Evolutionary conservation across 2,797 vertebrate species (phyloP).

Genomic region (Microctenopoma stevenorrisi): DNA sequence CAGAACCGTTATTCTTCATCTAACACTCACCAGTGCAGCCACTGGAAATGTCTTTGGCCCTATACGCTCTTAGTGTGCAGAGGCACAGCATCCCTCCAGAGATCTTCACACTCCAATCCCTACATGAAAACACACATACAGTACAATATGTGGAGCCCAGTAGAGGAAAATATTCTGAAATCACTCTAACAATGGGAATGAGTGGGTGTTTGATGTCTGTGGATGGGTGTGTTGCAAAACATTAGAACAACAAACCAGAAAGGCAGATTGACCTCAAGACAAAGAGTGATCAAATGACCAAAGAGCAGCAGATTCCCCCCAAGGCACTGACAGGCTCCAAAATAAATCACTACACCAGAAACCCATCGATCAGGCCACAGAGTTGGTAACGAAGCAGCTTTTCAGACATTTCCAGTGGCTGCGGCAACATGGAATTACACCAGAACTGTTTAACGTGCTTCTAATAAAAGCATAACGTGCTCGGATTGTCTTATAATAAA

Average conservation of each 20-base stretch:
- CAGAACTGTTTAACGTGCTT: background rate
- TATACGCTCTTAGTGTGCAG: conserved; percentile 43
- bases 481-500: background rate
- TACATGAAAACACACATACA: conserved; percentile 63
- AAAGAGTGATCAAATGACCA: conserved; percentile 12
- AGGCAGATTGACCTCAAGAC: conserved; percentile 20
- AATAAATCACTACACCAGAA: conserved; percentile 14
- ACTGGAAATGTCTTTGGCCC: conserved; percentile 42
- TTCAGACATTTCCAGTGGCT: background rate
- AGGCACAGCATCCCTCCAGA: conserved; percentile 46
- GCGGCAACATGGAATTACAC: conserved; percentile 7
- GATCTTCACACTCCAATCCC: conserved; percentile 49
- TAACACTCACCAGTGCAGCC: conserved; percentile 38
- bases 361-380: background rate
- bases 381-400: background rate
- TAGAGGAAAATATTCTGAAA: conserved; percentile 26
- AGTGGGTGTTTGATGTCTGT: conserved; percentile 28
- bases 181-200: conserved; percentile 17
- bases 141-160: background rate
- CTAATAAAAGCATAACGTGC: background rate
- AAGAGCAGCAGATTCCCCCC: conserved; percentile 3
- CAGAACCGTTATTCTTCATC: background rate
- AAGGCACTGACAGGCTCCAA: background rate
- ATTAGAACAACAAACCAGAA: conserved; percentile 23
- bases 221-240: conserved; percentile 16